Percentiles rank a stretch among this genome's conserved stretches.
These are phyloP conservation scores for Cerastis rubricosa DNA, from an alignment of 2,888 invertebrate genomes.

Conservation along the genomic window DNA sequence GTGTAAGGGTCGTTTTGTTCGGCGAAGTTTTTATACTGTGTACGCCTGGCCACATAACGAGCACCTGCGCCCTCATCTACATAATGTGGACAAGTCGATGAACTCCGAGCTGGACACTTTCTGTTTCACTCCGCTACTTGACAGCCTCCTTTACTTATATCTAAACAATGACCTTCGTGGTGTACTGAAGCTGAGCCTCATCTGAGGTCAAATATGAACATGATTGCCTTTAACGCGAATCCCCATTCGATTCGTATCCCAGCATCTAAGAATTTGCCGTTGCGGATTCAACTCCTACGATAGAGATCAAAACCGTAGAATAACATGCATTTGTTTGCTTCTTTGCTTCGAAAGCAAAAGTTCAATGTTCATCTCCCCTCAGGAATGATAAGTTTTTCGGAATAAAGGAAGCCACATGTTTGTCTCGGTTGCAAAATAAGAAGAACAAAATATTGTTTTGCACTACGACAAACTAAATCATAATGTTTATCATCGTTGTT, in stretches of 20 bases:
- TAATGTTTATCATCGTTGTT: no score
- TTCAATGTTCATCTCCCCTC: conserved; percentile 30
- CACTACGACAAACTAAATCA: background rate
- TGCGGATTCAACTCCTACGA: background rate
- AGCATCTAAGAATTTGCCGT: background rate
- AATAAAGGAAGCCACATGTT: conserved; percentile 21
- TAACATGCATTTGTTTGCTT: conserved; percentile 14
- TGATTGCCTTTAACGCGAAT: background rate
- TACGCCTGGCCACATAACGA: conserved; percentile 84
- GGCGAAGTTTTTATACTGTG: conserved; percentile 86
- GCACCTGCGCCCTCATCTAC: conserved; percentile 89
- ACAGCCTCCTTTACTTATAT: conserved; percentile 36
- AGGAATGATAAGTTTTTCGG: conserved; percentile 44
- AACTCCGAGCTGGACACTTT: conserved; percentile 83
- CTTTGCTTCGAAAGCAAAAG: conserved; percentile 23
- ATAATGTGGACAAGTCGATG: conserved; percentile 89
- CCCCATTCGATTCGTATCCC: background rate
- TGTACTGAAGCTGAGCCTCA: background rate
- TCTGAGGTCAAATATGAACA: background rate
- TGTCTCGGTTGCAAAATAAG: background rate
- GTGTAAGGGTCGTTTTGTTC: conserved; percentile 83
- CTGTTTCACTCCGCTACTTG: conserved; percentile 56
- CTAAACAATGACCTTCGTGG: conserved; percentile 36
- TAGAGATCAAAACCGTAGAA: conserved; percentile 6
- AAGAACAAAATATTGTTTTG: conserved; percentile 1